Percentiles rank a stretch among this genome's conserved stretches.
These are phyloP conservation scores for Cremastobaeus sp. DNA, from an alignment of 2,888 invertebrate genomes.

Conservation along the genomic window DNA sequence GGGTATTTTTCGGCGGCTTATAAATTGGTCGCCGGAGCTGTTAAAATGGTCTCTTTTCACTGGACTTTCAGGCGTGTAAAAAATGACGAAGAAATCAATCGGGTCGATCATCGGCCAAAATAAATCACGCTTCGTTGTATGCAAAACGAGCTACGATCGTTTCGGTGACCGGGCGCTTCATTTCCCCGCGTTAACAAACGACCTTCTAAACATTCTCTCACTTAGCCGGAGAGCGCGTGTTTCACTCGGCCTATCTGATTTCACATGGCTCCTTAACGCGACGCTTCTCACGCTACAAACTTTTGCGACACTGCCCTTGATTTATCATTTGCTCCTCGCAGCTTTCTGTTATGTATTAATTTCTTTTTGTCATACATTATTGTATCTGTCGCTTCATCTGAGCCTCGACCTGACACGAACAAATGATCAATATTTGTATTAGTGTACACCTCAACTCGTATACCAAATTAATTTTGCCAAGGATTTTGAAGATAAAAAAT, in stretches of 20 bases:
- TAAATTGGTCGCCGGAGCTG: constrained; percentile 18
- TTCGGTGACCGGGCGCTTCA: constrained; percentile 35
- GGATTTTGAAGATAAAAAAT: too few relatives aligned
- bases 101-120: constrained; percentile 42
- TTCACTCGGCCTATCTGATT: constrained; percentile 55
- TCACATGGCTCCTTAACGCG: constrained; percentile 55
- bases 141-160: constrained; percentile 24
- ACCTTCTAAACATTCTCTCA: constrained; percentile 57
- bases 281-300: constrained; percentile 51
- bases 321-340: constrained; percentile 49
- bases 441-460: constrained; percentile 6
- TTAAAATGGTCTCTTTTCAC: constrained; percentile 22
- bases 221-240: constrained; percentile 37
- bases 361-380: constrained; percentile 52
- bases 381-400: constrained; percentile 47
- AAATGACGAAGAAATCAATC: constrained; percentile 50
- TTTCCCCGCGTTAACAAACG: constrained; percentile 60
- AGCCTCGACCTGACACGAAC: constrained; percentile 33
- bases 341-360: constrained; percentile 54
- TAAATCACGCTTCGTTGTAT: constrained; percentile 52
- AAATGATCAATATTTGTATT: constrained; percentile 54
- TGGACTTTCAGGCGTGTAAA: constrained; percentile 31
- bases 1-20: constrained; percentile 32
- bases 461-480: constrained; percentile 34
- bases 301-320: constrained; percentile 49